phyloP scores from a whole-genome alignment of 2,113 vertebrate genomes.

The Struthidea cinerea region DNA sequence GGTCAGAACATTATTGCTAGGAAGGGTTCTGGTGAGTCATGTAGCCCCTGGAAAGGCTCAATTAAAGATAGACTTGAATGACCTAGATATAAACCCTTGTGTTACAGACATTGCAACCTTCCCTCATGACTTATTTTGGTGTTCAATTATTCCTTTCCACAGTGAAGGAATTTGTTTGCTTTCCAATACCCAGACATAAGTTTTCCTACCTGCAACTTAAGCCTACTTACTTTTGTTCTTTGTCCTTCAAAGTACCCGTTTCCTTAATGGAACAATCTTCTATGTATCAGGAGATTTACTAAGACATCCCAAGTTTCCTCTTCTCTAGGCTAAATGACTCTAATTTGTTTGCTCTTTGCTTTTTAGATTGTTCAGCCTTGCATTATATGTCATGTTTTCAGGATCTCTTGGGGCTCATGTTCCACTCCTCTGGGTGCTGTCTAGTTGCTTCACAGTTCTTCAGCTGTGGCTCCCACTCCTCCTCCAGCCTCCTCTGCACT shows the following conservation, averaged over 20 bases:
- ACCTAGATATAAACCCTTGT: conserved; percentile 35
- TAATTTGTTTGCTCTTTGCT: not conserved
- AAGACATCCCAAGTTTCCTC: not conserved
- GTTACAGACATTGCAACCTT: not conserved
- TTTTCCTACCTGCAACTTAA: not conserved
- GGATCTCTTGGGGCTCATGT: not conserved
- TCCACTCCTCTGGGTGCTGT: not conserved
- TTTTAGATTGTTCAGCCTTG: not conserved
- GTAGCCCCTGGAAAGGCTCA: conserved; percentile 45
- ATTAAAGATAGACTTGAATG: conserved; percentile 9
- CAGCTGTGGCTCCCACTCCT: not conserved
- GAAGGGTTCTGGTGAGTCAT: conserved; percentile 36
- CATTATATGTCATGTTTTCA: not conserved
- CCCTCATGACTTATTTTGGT: not conserved
- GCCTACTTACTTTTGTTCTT: not conserved
- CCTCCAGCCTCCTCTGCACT: not conserved
- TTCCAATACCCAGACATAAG: not conserved
- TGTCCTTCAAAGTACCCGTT: not conserved
- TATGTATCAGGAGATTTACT: not conserved
- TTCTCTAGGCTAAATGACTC: not conserved
- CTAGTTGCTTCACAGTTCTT: not conserved
- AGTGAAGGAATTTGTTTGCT: not conserved
- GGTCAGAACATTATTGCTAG: not conserved
- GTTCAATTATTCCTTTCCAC: not conserved
- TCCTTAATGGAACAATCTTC: not conserved